phyloP scores from a whole-genome alignment of 2,888 invertebrate species.

The Cephus nigrinus region DNA sequence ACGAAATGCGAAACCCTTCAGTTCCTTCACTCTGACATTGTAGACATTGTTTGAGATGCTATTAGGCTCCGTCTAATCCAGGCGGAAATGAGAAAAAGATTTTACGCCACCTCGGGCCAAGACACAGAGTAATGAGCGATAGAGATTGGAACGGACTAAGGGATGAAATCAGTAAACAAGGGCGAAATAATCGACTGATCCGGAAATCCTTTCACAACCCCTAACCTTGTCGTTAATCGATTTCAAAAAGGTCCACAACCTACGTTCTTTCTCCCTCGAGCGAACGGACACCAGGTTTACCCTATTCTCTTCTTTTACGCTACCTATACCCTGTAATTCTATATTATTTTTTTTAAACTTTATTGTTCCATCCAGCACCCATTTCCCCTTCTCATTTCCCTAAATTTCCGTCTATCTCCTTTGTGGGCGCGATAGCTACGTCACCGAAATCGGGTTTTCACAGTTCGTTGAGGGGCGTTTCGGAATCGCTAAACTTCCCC shows the following conservation, averaged over 20 bases:
- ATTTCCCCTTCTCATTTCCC: background rate
- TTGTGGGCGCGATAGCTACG: background rate
- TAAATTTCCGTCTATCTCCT: background rate
- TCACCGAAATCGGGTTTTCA: conserved; percentile 14
- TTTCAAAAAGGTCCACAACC: background rate
- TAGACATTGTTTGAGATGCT: conserved; percentile 19
- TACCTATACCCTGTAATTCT: background rate
- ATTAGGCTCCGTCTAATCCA: conserved; percentile 4
- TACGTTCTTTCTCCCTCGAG: background rate
- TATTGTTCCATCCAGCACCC: background rate
- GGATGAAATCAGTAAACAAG: background rate
- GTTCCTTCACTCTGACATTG: conserved; percentile 9
- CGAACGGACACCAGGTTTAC: background rate
- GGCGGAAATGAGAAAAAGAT: background rate
- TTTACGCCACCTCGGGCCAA: background rate
- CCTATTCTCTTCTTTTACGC: background rate
- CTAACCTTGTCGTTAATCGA: background rate
- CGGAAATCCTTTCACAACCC: background rate
- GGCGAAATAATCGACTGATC: background rate
- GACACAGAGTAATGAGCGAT: background rate
- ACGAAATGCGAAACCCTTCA: background rate
- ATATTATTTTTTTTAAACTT: background rate
- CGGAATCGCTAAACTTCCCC: conserved; percentile 18
- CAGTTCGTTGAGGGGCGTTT: conserved; percentile 22
- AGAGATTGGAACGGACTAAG: background rate